Percentiles rank a stretch among this genome's conserved stretches.
phyloP scores from a whole-genome alignment of 2,113 vertebrate genomes.

The Mastomys coucha region DNA sequence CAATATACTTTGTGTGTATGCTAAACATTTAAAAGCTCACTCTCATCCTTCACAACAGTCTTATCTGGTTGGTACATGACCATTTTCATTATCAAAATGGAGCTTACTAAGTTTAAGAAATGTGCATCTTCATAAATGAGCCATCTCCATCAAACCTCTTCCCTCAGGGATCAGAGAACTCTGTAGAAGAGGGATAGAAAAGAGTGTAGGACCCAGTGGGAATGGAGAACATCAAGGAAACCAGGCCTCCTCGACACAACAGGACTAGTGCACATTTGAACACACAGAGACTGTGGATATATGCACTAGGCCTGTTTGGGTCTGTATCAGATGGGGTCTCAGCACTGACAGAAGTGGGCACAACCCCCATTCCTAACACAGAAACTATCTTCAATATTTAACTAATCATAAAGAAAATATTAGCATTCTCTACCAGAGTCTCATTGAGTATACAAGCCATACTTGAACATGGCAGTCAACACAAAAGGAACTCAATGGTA shows the following conservation, averaged over 20 bases:
- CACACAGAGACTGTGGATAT: background rate
- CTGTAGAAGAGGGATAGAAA: background rate
- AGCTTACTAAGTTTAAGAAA: background rate
- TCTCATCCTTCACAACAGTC: background rate
- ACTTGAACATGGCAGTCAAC: background rate
- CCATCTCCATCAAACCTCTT: background rate
- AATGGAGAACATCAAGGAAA: background rate
- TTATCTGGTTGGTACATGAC: background rate
- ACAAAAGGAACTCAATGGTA: background rate
- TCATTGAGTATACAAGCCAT: background rate
- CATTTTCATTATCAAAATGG: background rate
- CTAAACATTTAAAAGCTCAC: background rate
- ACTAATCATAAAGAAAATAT: background rate
- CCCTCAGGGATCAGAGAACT: background rate
- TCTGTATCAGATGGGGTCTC: background rate
- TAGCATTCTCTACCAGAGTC: background rate
- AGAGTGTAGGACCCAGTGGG: background rate
- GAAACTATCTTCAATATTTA: background rate
- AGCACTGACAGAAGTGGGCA: background rate
- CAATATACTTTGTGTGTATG: background rate
- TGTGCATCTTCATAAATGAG: background rate
- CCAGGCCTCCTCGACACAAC: background rate
- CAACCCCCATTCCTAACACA: background rate
- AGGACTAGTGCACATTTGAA: background rate
- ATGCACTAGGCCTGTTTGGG: background rate